Evolutionary conservation across 2,113 vertebrate species (phyloP).

Genomic region (Triplophysa siluroides): DNA sequence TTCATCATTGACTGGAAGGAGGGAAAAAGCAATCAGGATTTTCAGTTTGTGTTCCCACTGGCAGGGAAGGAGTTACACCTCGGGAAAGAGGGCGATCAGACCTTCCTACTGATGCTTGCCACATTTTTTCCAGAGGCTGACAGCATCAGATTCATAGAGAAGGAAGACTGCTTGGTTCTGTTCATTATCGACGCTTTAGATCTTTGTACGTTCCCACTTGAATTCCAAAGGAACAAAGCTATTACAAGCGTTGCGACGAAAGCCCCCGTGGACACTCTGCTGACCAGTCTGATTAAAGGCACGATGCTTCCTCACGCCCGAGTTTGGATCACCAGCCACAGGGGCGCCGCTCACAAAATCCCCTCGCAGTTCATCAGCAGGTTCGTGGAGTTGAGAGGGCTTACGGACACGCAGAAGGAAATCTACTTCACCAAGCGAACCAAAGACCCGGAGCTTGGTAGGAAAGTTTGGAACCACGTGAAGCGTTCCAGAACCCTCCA

Average conservation of each 20-base stretch:
- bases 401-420: slow-evolving; percentile 66
- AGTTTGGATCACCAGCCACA: slow-evolving; percentile 70
- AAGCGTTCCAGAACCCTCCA: slow-evolving; percentile 55
- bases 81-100: slow-evolving; percentile 45
- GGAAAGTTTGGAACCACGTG: slow-evolving; percentile 54
- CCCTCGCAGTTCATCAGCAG: slow-evolving; percentile 61
- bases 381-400: slow-evolving; percentile 68
- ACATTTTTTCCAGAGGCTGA: slow-evolving; percentile 53
- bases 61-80: slow-evolving; percentile 61
- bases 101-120: slow-evolving; percentile 61
- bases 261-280: slow-evolving; percentile 57
- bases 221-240: slow-evolving; percentile 63
- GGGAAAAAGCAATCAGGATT: slow-evolving; percentile 60
- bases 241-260: slow-evolving; percentile 49
- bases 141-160: slow-evolving; percentile 52
- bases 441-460: not conserved
- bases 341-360: slow-evolving; percentile 58
- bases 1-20: slow-evolving; percentile 70
- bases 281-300: slow-evolving; percentile 72
- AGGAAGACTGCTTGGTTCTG: slow-evolving; percentile 59
- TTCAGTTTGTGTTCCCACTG: slow-evolving; percentile 70
- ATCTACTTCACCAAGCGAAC: slow-evolving; percentile 65
- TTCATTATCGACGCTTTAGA: slow-evolving; percentile 73
- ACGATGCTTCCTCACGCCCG: slow-evolving; percentile 59
- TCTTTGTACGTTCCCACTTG: slow-evolving; percentile 60